phyloP scores from a whole-genome alignment of 2,888 invertebrate genomes.

The Diplolepis rosae region DNA sequence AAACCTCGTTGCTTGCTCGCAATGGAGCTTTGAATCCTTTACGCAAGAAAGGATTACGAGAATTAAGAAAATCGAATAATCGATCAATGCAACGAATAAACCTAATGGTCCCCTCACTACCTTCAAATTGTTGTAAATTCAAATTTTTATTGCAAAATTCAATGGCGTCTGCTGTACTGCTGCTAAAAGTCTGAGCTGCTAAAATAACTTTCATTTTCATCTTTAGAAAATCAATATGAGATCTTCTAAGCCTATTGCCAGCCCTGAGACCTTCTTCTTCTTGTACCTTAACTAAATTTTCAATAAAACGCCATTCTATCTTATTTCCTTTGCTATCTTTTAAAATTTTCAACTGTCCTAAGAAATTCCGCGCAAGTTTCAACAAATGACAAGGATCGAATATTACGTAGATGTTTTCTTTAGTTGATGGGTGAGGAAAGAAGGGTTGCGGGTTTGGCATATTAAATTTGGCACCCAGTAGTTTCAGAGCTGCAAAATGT shows the following conservation, averaged over 20 bases:
- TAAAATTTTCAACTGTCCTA: no score
- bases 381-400: no score
- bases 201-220: conserved; percentile 31
- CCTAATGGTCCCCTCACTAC: conserved; percentile 28
- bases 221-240: conserved; percentile 28
- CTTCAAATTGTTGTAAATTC: conserved; percentile 20
- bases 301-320: conserved; percentile 2
- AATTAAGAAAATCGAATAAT: conserved; percentile 37
- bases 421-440: no score
- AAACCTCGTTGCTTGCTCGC: conserved; percentile 26
- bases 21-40: conserved; percentile 36
- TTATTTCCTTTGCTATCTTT: no score
- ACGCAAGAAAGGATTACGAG: conserved; percentile 27
- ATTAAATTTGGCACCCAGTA: no score
- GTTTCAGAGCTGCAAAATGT: neutral
- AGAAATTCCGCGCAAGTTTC: no score
- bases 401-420: no score
- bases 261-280: conserved; percentile 31
- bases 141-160: neutral
- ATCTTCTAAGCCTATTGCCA: conserved; percentile 28
- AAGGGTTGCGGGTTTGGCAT: no score
- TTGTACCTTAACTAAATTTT: conserved; percentile 12
- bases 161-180: neutral
- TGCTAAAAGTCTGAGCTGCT: conserved; percentile 11
- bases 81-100: conserved; percentile 34